Evolutionary conservation across 2,888 invertebrate species (phyloP).

Genomic region (Beris chalybata): DNA sequence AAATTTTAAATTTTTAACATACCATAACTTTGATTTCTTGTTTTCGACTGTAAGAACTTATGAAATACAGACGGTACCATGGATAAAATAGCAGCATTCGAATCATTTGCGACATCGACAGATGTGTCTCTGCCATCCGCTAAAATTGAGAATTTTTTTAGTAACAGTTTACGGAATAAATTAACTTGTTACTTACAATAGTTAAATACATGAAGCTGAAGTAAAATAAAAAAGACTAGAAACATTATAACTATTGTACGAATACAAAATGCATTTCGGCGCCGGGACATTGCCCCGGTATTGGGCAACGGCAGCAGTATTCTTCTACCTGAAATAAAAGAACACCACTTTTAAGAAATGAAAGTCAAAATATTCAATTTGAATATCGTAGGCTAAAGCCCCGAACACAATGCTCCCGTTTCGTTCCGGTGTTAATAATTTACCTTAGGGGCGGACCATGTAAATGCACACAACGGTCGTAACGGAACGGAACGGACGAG

Average conservation of each 20-base stretch:
- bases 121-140: constrained; percentile 58
- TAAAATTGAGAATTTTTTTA: constrained; percentile 36
- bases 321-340: constrained; percentile 45
- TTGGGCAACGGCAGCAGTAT: constrained; percentile 55
- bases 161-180: neutral
- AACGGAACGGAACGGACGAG: too few species aligned
- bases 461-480: too few species aligned
- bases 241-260: constrained; percentile 52
- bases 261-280: constrained; percentile 54
- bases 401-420: too few species aligned
- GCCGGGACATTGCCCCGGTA: constrained; percentile 55
- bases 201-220: constrained; percentile 55
- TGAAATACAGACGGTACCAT: constrained; percentile 81
- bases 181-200: constrained; percentile 49
- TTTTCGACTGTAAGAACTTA: constrained; percentile 73
- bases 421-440: too few species aligned
- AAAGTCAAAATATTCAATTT: too few species aligned
- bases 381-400: too few species aligned
- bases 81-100: constrained; percentile 74
- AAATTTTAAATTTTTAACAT: constrained; percentile 41
- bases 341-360: too few species aligned
- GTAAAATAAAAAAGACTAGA: constrained; percentile 52
- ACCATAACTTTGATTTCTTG: constrained; percentile 62
- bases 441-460: too few species aligned
- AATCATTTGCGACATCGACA: constrained; percentile 66